phyloP scores from a whole-genome alignment of 2,113 vertebrate genomes.

The Phalacrocorax carbo region DNA sequence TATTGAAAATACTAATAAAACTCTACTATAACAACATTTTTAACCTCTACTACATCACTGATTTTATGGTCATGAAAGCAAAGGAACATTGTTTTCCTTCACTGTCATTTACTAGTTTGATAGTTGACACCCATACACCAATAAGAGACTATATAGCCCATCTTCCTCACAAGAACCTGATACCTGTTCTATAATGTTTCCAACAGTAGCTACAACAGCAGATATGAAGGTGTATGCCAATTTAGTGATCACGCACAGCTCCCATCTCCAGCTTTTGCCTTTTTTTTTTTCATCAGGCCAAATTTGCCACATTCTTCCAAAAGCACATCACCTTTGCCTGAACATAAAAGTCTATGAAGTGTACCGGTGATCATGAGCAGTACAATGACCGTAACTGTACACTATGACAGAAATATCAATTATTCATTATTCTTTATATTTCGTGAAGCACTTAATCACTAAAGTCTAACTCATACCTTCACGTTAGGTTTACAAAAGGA shows the following conservation, averaged over 20 bases:
- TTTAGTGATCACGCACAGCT: background rate
- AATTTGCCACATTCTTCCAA: background rate
- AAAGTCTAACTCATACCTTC: background rate
- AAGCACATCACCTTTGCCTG: background rate
- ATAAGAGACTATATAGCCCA: background rate
- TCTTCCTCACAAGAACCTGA: background rate
- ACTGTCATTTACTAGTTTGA: background rate
- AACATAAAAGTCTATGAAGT: background rate
- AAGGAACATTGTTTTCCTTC: background rate
- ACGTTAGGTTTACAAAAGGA: background rate
- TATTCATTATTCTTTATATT: background rate
- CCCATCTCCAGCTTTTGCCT: background rate
- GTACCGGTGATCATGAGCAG: background rate
- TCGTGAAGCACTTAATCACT: background rate
- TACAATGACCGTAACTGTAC: fast-evolving
- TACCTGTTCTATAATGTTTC: background rate
- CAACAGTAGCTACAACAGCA: background rate
- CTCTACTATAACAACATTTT: background rate
- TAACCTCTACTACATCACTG: background rate
- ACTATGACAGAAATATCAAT: background rate
- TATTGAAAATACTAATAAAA: background rate
- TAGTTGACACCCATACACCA: background rate
- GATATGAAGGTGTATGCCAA: background rate
- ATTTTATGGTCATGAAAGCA: background rate
- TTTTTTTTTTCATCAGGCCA: background rate